A percentile compares a stretch with the other conserved stretches of the same genome.
phyloP scores from a whole-genome alignment of 92 coral and sea anemone species.

The Montipora capitata region DNA sequence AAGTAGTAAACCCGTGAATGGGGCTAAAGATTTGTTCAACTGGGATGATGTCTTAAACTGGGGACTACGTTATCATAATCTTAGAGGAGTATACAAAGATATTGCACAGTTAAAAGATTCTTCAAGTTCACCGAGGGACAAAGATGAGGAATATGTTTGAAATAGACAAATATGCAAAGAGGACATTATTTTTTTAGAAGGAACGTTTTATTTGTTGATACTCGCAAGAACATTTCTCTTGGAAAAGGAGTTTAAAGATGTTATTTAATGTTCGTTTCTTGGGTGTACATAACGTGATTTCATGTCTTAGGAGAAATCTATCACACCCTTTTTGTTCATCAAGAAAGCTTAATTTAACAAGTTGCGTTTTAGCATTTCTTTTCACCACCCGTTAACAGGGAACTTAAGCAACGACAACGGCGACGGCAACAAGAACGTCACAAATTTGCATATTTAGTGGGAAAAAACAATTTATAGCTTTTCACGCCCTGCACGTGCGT shows the following conservation, averaged over 20 bases:
- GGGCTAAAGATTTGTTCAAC: slow-evolving; percentile 81
- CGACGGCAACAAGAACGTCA: too few species aligned
- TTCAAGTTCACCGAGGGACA: slow-evolving; percentile 30
- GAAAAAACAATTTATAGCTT: too few species aligned
- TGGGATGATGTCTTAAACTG: slow-evolving; percentile 96
- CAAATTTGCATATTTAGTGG: too few species aligned
- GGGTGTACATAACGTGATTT: slow-evolving; percentile 25
- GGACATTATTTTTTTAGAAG: slow-evolving; percentile 29
- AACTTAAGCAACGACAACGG: too few species aligned
- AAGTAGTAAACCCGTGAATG: slow-evolving; percentile 77
- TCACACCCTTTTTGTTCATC: too few species aligned
- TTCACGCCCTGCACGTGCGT: too few species aligned
- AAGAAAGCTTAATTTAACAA: too few species aligned
- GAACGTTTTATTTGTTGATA: slow-evolving; percentile 37
- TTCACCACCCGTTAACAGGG: too few species aligned
- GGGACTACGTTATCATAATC: slow-evolving; percentile 90
- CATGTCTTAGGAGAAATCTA: not conserved
- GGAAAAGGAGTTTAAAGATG: not conserved
- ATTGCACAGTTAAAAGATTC: slow-evolving; percentile 88
- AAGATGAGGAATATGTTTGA: slow-evolving; percentile 80
- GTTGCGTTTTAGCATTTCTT: too few species aligned
- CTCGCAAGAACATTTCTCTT: not conserved
- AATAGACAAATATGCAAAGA: not conserved
- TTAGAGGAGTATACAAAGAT: slow-evolving; percentile 91
- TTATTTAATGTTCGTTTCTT: too few species aligned